phyloP scores from a whole-genome alignment of 2,113 vertebrate species.

The Upupa epops region DNA sequence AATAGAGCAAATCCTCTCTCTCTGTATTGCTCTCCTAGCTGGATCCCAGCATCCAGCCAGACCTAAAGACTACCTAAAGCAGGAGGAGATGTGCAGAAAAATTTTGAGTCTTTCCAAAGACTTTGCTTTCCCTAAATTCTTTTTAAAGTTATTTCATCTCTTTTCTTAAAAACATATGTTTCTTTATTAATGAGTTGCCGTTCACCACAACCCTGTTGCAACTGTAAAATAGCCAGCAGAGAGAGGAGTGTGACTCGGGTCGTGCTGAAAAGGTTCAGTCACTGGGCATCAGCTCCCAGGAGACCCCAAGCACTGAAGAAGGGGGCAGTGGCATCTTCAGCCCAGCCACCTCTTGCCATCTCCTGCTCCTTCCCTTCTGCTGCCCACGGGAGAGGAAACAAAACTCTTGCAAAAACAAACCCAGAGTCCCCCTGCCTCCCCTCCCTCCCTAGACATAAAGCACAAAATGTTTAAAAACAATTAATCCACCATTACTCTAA shows the following conservation, averaged over 20 bases:
- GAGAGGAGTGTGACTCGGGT: not conserved
- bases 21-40: not conserved
- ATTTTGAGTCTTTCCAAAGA: constrained; percentile 47
- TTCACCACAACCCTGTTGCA: not conserved
- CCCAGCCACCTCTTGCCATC: not conserved
- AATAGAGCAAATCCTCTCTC: constrained; percentile 49
- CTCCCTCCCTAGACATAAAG: not conserved
- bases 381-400: not conserved
- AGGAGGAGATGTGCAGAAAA: constrained; percentile 55
- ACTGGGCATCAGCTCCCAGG: not conserved
- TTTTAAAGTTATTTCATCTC: constrained; percentile 44
- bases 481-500: constrained; percentile 13
- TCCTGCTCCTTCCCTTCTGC: not conserved
- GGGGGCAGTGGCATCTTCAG: not conserved
- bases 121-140: not conserved
- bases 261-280: not conserved
- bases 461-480: not conserved
- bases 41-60: not conserved
- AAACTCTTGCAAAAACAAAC: not conserved
- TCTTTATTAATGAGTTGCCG: constrained; percentile 18
- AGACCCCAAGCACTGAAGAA: not conserved
- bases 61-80: constrained; percentile 49
- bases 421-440: not conserved
- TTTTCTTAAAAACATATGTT: constrained; percentile 46
- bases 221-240: not conserved